Percentiles rank a stretch among this genome's conserved stretches.
Conservation (phyloP, 2,888 invertebrate genomes). For the Dryococelus australis region DNA sequence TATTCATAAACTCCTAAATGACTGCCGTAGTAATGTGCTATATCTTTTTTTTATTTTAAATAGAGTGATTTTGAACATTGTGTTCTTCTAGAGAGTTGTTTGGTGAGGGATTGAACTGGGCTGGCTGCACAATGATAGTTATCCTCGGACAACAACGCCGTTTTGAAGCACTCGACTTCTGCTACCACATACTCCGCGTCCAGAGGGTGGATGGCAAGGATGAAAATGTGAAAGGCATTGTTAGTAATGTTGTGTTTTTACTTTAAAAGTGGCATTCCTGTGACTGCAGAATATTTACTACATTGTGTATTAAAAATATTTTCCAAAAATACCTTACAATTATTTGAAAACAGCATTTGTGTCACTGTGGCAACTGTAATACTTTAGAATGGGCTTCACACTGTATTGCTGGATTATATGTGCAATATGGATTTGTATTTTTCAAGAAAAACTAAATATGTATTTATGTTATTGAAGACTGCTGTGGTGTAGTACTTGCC, state of each 20-base stretch:
- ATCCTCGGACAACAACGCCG: constrained; percentile 93
- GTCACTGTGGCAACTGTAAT: too few relatives aligned
- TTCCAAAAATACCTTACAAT: too few relatives aligned
- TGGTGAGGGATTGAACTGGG: constrained; percentile 99
- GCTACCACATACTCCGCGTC: constrained; percentile 95
- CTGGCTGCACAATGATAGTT: constrained; percentile 95
- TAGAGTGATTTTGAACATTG: constrained; percentile 17
- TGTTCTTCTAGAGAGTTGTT: constrained; percentile 79
- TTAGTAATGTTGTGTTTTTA: constrained; percentile 63
- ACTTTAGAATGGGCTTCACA: too few relatives aligned
- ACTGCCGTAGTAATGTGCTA: too few relatives aligned
- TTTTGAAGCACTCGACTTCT: constrained; percentile 98
- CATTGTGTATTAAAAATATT: neutral
- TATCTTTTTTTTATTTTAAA: too few relatives aligned
- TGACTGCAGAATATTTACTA: neutral
- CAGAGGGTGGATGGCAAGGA: constrained; percentile 97
- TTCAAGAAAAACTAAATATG: too few relatives aligned
- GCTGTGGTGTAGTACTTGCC: too few relatives aligned
- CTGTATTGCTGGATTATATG: too few relatives aligned
- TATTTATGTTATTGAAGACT: too few relatives aligned
- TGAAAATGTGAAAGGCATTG: constrained; percentile 92
- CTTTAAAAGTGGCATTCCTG: neutral
- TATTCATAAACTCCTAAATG: too few relatives aligned
- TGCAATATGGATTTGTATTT: too few relatives aligned
- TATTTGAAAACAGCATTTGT: too few relatives aligned